phyloP scores from a whole-genome alignment of 2,888 invertebrate genomes.

The Philereme transversata region DNA sequence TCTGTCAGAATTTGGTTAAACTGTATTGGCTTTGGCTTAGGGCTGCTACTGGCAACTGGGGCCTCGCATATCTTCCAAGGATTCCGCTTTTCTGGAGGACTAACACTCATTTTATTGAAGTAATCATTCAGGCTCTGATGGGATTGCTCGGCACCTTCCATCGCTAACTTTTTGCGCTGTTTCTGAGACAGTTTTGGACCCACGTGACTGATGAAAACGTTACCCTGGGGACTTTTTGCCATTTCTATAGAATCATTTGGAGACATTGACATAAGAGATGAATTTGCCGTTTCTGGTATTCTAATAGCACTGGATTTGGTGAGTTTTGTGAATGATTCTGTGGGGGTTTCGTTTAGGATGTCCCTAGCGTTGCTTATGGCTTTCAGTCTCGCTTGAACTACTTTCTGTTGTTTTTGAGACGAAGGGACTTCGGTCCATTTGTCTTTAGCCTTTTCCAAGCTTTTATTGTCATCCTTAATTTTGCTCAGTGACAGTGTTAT shows the following conservation, averaged over 20 bases:
- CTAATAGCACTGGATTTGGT: constrained; percentile 58
- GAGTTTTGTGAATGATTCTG: constrained; percentile 69
- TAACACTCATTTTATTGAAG: constrained; percentile 58
- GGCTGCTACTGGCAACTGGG: constrained; percentile 65
- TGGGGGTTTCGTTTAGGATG: constrained; percentile 63
- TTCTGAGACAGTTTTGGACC: constrained; percentile 86
- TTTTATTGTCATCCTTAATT: constrained; percentile 55
- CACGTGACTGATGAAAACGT: constrained; percentile 67
- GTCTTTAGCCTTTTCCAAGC: constrained; percentile 49
- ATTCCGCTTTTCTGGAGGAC: constrained; percentile 75
- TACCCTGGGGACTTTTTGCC: constrained; percentile 62
- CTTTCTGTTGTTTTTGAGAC: constrained; percentile 74
- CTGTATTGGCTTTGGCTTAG: constrained; percentile 65
- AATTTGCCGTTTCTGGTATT: constrained; percentile 38
- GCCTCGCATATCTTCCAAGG: constrained; percentile 70
- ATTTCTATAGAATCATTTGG: constrained; percentile 62
- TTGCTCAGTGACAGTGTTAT: constrained; percentile 70
- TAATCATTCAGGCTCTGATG: constrained; percentile 60
- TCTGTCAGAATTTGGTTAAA: constrained; percentile 87
- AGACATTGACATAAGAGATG: constrained; percentile 66
- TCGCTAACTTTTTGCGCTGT: constrained; percentile 84
- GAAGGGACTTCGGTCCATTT: constrained; percentile 78
- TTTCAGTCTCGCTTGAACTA: constrained; percentile 77
- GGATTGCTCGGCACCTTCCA: constrained; percentile 65
- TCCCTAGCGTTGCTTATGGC: constrained; percentile 71